Conservation (phyloP, 2,113 vertebrate genomes). For the Tonatia bakeri region DNA sequence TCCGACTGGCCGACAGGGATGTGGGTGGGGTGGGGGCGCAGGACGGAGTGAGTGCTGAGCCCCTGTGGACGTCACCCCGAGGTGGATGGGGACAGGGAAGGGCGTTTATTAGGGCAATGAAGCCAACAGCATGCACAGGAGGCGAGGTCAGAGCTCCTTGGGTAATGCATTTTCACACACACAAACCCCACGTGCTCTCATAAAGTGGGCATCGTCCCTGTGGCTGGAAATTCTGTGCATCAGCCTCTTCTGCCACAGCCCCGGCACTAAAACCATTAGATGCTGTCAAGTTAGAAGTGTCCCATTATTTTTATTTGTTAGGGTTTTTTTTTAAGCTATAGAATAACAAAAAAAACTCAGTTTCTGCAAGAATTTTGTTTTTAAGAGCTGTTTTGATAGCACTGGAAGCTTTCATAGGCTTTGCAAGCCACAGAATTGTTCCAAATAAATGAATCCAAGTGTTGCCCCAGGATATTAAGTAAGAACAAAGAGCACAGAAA, state of each 20-base stretch:
- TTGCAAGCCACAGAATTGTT: neutral
- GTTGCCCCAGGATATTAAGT: neutral
- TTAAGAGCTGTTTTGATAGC: neutral
- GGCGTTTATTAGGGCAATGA: neutral
- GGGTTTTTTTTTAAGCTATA: neutral
- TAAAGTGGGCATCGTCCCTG: too few relatives aligned
- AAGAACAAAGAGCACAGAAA: neutral
- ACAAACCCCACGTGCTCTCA: too few relatives aligned
- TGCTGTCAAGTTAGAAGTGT: neutral
- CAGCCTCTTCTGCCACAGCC: accelerated
- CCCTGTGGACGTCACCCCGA: accelerated
- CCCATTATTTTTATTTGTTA: neutral
- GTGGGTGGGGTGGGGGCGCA: neutral
- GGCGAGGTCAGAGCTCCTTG: neutral
- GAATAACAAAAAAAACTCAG: neutral
- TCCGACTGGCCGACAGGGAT: neutral
- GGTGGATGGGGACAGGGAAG: neutral
- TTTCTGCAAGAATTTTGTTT: neutral
- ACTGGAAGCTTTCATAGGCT: neutral
- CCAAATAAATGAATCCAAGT: neutral
- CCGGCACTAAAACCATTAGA: neutral
- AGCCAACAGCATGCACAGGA: neutral
- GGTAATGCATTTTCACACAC: neutral
- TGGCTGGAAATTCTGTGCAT: neutral
- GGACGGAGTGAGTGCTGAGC: neutral